Base-by-base conservation (phyloP, 1,140 invertebrate species). In the Drosophila kanapiae region DNA sequence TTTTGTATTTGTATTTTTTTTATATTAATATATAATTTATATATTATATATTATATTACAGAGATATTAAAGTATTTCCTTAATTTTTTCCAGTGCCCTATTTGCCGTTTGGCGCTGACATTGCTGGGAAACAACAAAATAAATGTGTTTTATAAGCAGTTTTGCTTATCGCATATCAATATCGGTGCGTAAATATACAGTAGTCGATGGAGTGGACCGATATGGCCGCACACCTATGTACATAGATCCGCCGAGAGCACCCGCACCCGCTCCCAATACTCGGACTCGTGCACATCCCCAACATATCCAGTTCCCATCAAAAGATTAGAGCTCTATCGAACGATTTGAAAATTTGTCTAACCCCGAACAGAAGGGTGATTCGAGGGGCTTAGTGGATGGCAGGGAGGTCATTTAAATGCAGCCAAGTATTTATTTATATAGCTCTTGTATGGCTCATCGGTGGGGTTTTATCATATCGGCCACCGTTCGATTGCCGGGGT, bases 151-250 rank as follows among this genome's bases (percentile, higher is more conserved):
- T 90, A 90, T 90, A 90, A 90, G 85, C 86, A 85, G 74, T 85
- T 84, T 84, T 79, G 84, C 85, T 90, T 90, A 90, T 88, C 84
- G 80, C 85, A 85, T 85, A 90, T 85, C 85, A 90, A 88, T 90
- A 90, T 85, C 87, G 86, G 88, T 85, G 85, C 78, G 85, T 90
- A 90, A 90, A 90, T 90, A 90, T 90, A 90, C 85, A 90, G 85
- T 90, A 90, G 85, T 91, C 85, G 85, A 90, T 90, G 82, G 82
- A 71, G 71, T 72, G 64, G 40, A 38, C 72, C 78, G 85, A 87
- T 87, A 87, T 77, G 53, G 37, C 27, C 45, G 56, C 53, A 43
- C 79, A 70, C 51, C 82, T 84, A 80, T 72, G 82, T 78, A 85
- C 74, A 85, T 45, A 85, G 40, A 80, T 59, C 59, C 63, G 35